Conservation (phyloP, 2,113 vertebrate species). For the Balaenoptera acutorostrata region DNA sequence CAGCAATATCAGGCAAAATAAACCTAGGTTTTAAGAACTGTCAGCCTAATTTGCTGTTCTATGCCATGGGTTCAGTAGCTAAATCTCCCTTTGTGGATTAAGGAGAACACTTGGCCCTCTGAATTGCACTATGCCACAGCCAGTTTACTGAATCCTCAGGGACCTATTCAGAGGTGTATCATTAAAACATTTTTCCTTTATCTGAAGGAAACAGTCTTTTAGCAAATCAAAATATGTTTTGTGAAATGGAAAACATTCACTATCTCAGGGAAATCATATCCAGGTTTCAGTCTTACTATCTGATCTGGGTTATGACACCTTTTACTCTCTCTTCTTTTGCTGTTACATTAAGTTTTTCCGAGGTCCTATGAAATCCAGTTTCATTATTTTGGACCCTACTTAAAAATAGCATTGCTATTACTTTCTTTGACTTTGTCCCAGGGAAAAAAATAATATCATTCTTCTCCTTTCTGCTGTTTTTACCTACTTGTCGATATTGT, state of each 20-base stretch:
- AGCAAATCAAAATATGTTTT: conserved; percentile 21
- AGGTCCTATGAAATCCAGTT: neutral
- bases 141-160: neutral
- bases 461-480: neutral
- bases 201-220: neutral
- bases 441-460: neutral
- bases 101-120: neutral
- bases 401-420: neutral
- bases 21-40: neutral
- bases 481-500: neutral
- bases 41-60: neutral
- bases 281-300: neutral
- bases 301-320: neutral
- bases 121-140: neutral
- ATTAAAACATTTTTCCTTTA: neutral
- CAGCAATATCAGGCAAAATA: neutral
- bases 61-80: neutral
- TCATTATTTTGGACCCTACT: neutral
- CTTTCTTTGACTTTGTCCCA: neutral
- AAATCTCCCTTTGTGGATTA: neutral
- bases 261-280: neutral
- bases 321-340: neutral
- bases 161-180: neutral
- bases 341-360: neutral
- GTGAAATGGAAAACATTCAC: neutral